phyloP scores from a whole-genome alignment of 2,113 vertebrate genomes.

The Microtus montanus region DNA sequence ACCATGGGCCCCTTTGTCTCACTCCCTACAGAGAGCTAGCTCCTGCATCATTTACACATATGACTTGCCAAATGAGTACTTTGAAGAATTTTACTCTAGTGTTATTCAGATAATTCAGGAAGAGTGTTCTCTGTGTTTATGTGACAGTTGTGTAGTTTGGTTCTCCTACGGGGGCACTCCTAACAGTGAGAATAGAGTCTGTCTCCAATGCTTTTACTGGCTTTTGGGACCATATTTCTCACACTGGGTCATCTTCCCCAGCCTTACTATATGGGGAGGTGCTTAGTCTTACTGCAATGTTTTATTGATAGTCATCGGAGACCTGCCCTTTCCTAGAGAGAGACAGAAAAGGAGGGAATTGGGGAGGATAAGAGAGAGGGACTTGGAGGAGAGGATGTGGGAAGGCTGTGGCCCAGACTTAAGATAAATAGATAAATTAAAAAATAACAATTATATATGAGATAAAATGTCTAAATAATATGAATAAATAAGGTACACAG shows the following conservation, averaged over 20 bases:
- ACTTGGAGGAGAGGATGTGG: too few species aligned
- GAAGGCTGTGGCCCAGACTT: too few species aligned
- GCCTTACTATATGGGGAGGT: not conserved
- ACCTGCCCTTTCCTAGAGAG: too few species aligned
- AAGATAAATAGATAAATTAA: too few species aligned
- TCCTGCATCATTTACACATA: not conserved
- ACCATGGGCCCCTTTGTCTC: not conserved
- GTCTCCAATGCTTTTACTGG: not conserved
- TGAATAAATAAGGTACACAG: too few species aligned
- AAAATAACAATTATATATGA: too few species aligned
- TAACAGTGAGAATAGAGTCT: not conserved
- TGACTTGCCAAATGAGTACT: not conserved
- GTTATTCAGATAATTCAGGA: not conserved
- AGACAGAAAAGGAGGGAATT: too few species aligned
- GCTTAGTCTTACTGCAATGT: too few species aligned
- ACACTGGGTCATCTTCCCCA: not conserved
- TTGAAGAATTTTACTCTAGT: not conserved
- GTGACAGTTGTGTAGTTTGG: not conserved
- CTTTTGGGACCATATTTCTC: not conserved
- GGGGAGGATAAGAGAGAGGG: too few species aligned
- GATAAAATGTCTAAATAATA: too few species aligned
- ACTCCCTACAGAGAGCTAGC: not conserved
- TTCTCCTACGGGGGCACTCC: not conserved
- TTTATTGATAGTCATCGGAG: too few species aligned
- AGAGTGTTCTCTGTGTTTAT: not conserved